Percentiles rank a stretch among this genome's conserved stretches.
Conservation (phyloP, 1,140 invertebrate genomes). For the Papilio machaon region DNA sequence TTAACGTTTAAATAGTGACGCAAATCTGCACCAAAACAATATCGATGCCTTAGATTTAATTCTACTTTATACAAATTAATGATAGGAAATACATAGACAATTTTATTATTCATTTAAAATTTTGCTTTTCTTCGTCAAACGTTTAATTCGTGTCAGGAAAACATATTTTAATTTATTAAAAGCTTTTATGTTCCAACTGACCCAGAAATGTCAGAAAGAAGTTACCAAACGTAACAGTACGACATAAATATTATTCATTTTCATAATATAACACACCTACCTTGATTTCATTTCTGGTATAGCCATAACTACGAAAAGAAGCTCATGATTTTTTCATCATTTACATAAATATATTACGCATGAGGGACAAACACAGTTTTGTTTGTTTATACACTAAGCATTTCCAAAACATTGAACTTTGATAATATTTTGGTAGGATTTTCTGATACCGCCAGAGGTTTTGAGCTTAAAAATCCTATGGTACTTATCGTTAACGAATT, state of each 20-base stretch:
- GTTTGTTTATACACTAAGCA: no score
- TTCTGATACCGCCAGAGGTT: no score
- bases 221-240: constrained; percentile 17
- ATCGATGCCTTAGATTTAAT: no score
- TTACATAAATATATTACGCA: no score
- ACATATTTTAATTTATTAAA: constrained; percentile 22
- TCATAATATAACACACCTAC: not conserved
- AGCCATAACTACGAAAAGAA: not conserved
- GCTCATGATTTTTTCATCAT: no score
- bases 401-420: no score
- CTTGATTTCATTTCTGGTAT: not conserved
- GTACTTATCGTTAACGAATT: not conserved
- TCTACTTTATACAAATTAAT: no score
- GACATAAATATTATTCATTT: constrained; percentile 6
- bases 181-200: constrained; percentile 15
- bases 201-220: constrained; percentile 24
- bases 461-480: no score
- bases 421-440: no score
- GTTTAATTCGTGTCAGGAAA: not conserved
- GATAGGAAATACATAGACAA: not conserved
- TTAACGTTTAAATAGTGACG: no score
- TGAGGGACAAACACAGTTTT: no score
- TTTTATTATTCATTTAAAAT: not conserved
- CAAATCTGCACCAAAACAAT: no score
- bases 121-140: not conserved